A percentile compares a stretch with the other conserved stretches of the same genome.
Evolutionary conservation across 2,113 vertebrate species (phyloP).

Genomic region (Alligator sinensis): DNA sequence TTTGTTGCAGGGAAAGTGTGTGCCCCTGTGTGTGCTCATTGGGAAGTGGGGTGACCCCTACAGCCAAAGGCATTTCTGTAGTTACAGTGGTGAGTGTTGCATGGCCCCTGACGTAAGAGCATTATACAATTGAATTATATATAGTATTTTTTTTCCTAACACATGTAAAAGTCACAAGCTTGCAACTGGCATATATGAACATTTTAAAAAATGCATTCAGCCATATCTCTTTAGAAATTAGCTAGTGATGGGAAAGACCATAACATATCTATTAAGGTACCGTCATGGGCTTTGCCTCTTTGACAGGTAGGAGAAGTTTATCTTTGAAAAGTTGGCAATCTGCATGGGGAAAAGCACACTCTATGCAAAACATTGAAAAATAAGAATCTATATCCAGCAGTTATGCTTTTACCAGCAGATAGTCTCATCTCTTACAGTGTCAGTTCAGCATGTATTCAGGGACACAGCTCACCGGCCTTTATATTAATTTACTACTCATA

Average conservation of each 20-base stretch:
- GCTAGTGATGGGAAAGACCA: background rate
- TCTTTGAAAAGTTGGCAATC: background rate
- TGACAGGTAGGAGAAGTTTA: background rate
- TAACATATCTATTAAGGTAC: background rate
- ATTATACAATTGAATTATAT: background rate
- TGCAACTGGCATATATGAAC: background rate
- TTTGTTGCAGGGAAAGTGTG: fast-evolving
- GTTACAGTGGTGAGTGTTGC: background rate
- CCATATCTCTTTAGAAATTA: background rate
- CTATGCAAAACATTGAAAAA: background rate
- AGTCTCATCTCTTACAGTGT: background rate
- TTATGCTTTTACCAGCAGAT: background rate
- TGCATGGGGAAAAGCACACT: background rate
- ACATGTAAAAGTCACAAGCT: background rate
- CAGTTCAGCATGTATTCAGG: background rate
- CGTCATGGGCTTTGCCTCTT: background rate
- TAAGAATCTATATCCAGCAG: fast-evolving
- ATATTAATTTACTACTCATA: background rate
- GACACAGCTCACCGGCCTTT: background rate
- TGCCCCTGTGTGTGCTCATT: fast-evolving
- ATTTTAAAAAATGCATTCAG: fast-evolving
- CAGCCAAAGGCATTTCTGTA: background rate
- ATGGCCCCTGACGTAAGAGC: fast-evolving
- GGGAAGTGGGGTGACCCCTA: background rate
- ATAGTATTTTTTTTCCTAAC: background rate